Conservation (phyloP, 2,797 vertebrate genomes). For the Danio jaintianensis region DNA sequence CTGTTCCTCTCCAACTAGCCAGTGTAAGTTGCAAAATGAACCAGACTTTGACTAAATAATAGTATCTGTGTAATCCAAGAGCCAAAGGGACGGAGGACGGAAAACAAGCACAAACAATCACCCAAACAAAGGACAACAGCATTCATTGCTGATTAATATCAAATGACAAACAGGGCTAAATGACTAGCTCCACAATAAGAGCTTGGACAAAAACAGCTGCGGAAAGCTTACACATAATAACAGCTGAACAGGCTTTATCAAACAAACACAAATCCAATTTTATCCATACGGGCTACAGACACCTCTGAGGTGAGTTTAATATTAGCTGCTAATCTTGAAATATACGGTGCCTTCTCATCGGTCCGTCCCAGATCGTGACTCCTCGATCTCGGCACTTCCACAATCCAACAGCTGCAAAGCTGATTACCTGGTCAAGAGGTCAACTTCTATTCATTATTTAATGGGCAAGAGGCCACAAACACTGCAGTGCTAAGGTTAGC, state of each 20-base stretch:
- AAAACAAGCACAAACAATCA: conserved; percentile 14
- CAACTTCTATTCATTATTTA: conserved; percentile 83
- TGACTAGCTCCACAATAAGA: background rate
- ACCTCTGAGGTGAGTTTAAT: conserved; percentile 66
- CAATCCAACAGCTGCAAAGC: conserved; percentile 68
- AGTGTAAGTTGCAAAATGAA: background rate
- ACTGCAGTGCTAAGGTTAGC: conserved; percentile 71
- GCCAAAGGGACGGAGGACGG: background rate
- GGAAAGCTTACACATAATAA: background rate
- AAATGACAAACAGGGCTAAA: conserved; percentile 7
- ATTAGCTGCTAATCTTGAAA: conserved; percentile 65
- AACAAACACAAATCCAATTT: conserved; percentile 28
- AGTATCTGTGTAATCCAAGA: background rate
- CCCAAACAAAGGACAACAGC: conserved; percentile 6
- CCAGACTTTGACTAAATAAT: background rate
- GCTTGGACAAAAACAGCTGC: background rate
- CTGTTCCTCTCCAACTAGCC: background rate
- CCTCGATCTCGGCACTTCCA: conserved; percentile 52
- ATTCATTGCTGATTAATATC: background rate
- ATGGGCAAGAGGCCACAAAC: conserved; percentile 76
- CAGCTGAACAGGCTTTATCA: conserved; percentile 13
- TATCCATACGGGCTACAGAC: conserved; percentile 61
- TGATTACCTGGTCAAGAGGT: conserved; percentile 79
- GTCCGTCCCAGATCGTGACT: conserved; percentile 42
- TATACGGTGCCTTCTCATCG: conserved; percentile 37